phyloP scores from a whole-genome alignment of 1,140 invertebrate species.

The Orchestia grillus region DNA sequence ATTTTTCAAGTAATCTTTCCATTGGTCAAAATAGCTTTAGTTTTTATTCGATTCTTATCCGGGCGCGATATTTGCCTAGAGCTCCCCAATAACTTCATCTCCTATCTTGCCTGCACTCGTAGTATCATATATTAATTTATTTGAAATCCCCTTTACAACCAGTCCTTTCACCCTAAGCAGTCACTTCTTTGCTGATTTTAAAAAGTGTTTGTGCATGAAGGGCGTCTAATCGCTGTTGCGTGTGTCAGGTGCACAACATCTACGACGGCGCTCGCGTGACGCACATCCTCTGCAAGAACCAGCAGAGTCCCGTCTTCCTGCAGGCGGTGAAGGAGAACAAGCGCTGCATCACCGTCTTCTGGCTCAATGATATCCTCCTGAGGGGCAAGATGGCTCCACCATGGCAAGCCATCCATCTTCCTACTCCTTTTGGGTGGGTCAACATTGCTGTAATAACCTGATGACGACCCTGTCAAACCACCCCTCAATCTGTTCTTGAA shows the following conservation, averaged over 20 bases:
- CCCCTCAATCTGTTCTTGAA: neutral
- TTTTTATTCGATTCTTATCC: too few relatives aligned
- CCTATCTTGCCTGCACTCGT: too few relatives aligned
- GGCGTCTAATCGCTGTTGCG: neutral
- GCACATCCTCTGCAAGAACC: conserved; percentile 91
- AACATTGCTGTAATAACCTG: neutral
- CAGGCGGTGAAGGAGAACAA: conserved; percentile 83
- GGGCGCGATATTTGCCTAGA: too few relatives aligned
- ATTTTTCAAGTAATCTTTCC: too few relatives aligned
- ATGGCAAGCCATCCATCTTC: conserved; percentile 92
- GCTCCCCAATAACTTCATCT: too few relatives aligned
- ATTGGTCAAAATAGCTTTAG: too few relatives aligned
- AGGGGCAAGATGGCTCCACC: conserved; percentile 89
- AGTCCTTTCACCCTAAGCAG: neutral
- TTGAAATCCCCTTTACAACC: neutral
- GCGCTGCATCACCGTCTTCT: conserved; percentile 92
- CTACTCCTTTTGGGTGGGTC: conserved; percentile 79
- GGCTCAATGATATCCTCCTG: conserved; percentile 90
- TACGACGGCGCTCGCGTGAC: conserved; percentile 86
- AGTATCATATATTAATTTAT: neutral
- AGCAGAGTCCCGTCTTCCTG: conserved; percentile 73
- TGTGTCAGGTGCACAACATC: neutral
- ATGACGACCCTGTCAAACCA: neutral
- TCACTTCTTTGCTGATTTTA: neutral
- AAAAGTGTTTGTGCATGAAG: neutral